A percentile compares a stretch with the other conserved stretches of the same genome.
Evolutionary conservation across 2,797 vertebrate species (phyloP).

Genomic region (Hippopotamyrus pictus): DNA sequence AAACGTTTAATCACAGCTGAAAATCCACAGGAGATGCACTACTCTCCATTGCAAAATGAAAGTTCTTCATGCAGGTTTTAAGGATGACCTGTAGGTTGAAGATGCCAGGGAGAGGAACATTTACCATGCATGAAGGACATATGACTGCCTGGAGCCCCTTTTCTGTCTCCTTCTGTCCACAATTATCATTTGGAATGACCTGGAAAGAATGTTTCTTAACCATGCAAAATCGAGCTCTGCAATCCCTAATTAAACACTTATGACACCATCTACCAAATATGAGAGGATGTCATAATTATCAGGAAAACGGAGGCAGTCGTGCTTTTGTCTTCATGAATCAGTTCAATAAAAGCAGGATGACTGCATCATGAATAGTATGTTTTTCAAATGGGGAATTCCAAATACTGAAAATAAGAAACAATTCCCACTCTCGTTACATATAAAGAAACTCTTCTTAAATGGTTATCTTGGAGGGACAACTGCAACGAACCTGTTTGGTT

Average conservation of each 20-base stretch:
- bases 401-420: background rate
- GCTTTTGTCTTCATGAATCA: background rate
- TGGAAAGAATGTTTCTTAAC: conserved; percentile 56
- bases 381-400: background rate
- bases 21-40: conserved; percentile 22
- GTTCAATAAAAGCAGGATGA: background rate
- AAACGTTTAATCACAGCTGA: conserved; percentile 25
- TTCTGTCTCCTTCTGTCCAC: conserved; percentile 31
- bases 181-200: conserved; percentile 37
- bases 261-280: conserved; percentile 54
- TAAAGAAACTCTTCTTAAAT: background rate
- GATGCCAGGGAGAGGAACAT: background rate
- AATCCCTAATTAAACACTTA: conserved; percentile 52
- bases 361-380: background rate
- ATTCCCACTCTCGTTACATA: background rate
- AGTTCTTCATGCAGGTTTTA: background rate
- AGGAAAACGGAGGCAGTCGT: conserved; percentile 35
- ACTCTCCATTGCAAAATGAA: conserved; percentile 16
- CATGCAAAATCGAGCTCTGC: conserved; percentile 51
- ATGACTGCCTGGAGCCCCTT: background rate
- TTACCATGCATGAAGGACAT: background rate
- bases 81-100: background rate
- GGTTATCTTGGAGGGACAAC: background rate
- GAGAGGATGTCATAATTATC: conserved; percentile 39
- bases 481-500: background rate